These are phyloP conservation scores for Lepidothrix coronata DNA, from an alignment of 2,113 vertebrate species.

Conservation along the genomic window DNA sequence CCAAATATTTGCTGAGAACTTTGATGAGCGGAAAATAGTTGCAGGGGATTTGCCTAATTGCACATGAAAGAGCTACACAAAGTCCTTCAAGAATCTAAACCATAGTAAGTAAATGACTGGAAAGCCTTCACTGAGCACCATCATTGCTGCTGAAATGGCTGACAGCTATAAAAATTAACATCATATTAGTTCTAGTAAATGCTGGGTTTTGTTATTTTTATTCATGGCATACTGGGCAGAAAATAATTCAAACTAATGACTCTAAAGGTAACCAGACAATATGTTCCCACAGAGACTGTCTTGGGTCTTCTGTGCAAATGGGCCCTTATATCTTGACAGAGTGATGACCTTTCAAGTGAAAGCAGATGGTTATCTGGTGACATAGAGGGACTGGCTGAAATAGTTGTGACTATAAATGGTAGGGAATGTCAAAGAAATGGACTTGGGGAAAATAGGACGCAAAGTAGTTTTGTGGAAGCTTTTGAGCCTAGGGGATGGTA, in stretches of 20 bases:
- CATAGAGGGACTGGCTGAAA: not conserved
- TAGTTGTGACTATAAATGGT: not conserved
- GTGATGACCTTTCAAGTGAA: not conserved
- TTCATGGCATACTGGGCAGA: not conserved
- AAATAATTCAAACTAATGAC: not conserved
- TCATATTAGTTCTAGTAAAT: not conserved
- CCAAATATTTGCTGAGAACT: not conserved
- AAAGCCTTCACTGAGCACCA: not conserved
- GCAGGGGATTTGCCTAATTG: not conserved
- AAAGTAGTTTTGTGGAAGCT: not conserved
- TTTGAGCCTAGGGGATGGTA: not conserved
- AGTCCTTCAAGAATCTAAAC: not conserved
- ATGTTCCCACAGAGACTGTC: not conserved
- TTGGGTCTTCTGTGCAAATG: not conserved
- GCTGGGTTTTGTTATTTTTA: not conserved
- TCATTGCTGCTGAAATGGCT: not conserved
- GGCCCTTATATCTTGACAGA: not conserved
- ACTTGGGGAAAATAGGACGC: not conserved
- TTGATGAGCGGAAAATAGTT: not conserved
- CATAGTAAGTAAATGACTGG: not conserved
- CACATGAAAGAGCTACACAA: not conserved
- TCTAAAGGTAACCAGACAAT: not conserved
- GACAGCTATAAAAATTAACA: not conserved
- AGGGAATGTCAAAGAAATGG: not conserved
- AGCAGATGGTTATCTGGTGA: not conserved